Evolutionary conservation across 1,140 invertebrate genomes (phyloP).

Genomic region (Bilobella aurantiaca): DNA sequence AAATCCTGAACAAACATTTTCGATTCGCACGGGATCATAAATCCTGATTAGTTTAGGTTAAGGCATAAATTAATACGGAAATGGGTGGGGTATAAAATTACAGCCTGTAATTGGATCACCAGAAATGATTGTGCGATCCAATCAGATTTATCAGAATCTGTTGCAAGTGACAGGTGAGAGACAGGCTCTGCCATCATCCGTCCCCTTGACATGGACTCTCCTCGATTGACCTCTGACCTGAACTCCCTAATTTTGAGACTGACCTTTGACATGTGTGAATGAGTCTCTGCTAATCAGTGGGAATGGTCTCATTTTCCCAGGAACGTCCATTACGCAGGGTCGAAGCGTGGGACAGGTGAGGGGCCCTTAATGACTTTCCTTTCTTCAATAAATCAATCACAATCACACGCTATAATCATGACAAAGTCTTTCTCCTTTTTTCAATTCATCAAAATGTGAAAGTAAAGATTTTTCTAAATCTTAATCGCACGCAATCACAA

Average conservation of each 20-base stretch:
- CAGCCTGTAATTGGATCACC: too few relatives aligned
- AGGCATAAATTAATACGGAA: too few relatives aligned
- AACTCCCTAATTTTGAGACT: neutral
- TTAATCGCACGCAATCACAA: too few relatives aligned
- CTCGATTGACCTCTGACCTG: neutral
- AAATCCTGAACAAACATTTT: too few relatives aligned
- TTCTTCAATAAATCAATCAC: neutral
- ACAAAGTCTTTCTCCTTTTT: neutral
- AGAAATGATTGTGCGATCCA: too few relatives aligned
- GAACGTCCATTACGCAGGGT: neutral
- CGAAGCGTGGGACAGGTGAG: too few relatives aligned
- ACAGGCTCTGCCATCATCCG: too few relatives aligned
- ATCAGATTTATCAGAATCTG: too few relatives aligned
- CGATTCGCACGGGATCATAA: too few relatives aligned
- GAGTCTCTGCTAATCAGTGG: neutral
- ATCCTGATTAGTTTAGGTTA: too few relatives aligned
- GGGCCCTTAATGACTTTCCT: neutral
- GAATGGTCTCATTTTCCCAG: neutral
- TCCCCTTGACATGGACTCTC: neutral
- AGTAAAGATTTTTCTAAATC: neutral
- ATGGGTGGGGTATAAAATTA: too few relatives aligned
- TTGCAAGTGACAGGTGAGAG: too few relatives aligned
- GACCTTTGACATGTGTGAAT: slow-evolving; percentile 9
- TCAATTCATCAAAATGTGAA: neutral
- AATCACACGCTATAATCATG: neutral